These are phyloP conservation scores for Ferrisia virgata DNA, from an alignment of 2,888 invertebrate species.

Conservation along the genomic window DNA sequence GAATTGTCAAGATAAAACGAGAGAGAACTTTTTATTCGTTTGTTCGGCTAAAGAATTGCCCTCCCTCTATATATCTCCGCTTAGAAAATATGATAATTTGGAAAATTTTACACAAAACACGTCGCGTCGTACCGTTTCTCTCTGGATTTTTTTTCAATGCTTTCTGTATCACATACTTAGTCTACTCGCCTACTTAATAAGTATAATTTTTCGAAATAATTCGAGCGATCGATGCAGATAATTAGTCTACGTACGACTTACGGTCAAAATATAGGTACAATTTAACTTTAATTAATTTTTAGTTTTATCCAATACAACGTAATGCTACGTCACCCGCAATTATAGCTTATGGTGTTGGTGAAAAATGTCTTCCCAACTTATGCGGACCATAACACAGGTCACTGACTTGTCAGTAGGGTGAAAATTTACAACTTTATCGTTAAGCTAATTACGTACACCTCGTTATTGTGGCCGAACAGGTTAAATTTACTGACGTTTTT, in stretches of 20 bases:
- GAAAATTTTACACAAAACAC: conserved; percentile 9
- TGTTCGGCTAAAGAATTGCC: not conserved
- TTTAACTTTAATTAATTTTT: conserved; percentile 12
- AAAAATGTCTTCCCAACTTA: not conserved
- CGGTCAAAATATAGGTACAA: not conserved
- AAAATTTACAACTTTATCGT: conserved; percentile 16
- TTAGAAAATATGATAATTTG: conserved; percentile 18
- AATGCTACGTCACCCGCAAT: not conserved
- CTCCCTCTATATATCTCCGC: too few relatives aligned
- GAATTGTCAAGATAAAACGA: conserved; percentile 24
- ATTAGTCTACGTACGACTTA: not conserved
- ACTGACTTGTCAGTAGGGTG: conserved; percentile 4
- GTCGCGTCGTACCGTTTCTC: not conserved
- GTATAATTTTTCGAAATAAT: not conserved
- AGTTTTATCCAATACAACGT: not conserved
- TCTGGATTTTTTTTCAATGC: too few relatives aligned
- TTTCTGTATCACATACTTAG: too few relatives aligned
- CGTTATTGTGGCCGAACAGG: not conserved
- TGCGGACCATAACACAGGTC: not conserved
- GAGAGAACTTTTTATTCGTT: not conserved
- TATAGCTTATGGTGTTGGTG: not conserved
- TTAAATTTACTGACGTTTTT: conserved; percentile 23
- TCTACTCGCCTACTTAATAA: not conserved
- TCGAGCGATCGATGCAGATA: not conserved
- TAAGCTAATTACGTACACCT: conserved; percentile 17